phyloP scores from a whole-genome alignment of 2,797 vertebrate species.

The Champsocephalus gunnari region DNA sequence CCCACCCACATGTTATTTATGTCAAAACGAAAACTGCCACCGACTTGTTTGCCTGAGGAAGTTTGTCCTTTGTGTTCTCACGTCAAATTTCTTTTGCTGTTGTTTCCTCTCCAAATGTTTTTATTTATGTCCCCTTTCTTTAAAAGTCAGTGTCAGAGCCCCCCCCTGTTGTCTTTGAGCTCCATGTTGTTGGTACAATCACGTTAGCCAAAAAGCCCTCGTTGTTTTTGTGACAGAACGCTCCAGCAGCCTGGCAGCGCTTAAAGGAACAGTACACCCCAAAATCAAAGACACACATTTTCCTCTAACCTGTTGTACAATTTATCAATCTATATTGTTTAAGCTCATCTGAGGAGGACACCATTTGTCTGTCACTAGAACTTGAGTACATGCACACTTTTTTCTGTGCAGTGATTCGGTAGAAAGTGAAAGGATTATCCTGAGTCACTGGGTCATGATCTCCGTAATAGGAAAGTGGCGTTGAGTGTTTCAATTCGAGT shows the following conservation, averaged over 20 bases:
- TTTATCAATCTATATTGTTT: no score
- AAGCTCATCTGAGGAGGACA: no score
- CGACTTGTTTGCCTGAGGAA: constrained; percentile 65
- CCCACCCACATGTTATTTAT: constrained; percentile 63
- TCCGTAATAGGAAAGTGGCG: no score
- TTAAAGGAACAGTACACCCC: not conserved
- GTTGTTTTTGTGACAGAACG: constrained; percentile 1
- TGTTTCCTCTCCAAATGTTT: constrained; percentile 15
- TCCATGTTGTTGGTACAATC: constrained; percentile 42
- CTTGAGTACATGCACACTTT: no score
- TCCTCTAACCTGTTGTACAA: no score
- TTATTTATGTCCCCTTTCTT: constrained; percentile 42
- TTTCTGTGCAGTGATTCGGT: no score
- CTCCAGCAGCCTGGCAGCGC: constrained; percentile 51
- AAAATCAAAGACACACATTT: no score
- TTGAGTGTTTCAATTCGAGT: no score
- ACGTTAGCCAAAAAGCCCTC: not conserved
- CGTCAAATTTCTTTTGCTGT: constrained; percentile 34
- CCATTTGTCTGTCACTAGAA: no score
- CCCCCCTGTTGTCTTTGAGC: constrained; percentile 11
- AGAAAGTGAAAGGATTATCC: no score
- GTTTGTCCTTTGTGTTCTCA: not conserved
- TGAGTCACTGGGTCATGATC: no score
- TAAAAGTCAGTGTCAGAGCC: constrained; percentile 20
- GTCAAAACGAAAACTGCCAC: constrained; percentile 56